Evolutionary conservation across 1,140 invertebrate genomes (phyloP).

Genomic region (Lerema accius): DNA sequence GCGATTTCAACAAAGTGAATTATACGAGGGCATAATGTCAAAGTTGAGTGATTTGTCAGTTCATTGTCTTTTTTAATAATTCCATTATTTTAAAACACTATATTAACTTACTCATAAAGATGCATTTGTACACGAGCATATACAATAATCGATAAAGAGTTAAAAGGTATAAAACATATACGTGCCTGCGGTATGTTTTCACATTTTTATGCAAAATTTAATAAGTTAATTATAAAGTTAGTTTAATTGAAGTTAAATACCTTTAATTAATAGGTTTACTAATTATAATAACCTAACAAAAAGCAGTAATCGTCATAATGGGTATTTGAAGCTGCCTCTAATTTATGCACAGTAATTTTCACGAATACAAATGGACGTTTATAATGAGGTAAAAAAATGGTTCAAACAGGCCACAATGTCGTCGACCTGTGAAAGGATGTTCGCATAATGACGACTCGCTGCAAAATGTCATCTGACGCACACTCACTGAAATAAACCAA

Average conservation of each 20-base stretch:
- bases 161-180: too few species aligned
- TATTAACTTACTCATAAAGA: too few species aligned
- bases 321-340: neutral
- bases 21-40: conserved; percentile 5
- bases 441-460: conserved; percentile 1
- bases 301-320: neutral
- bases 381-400: conserved; percentile 21
- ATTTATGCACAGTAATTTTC: conserved; percentile 7
- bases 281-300: neutral
- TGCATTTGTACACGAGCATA: neutral
- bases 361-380: conserved; percentile 5
- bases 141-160: too few species aligned
- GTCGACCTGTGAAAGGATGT: conserved; percentile 40
- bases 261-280: neutral
- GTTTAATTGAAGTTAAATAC: neutral
- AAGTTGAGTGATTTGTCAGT: conserved; percentile 30
- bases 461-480: conserved; percentile 3
- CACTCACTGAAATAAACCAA: conserved; percentile 6
- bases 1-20: neutral
- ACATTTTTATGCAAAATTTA: too few species aligned
- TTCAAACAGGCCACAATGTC: conserved; percentile 33
- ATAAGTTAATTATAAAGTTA: neutral
- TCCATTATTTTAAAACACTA: neutral
- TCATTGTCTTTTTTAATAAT: conserved; percentile 2
- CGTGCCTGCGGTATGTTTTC: too few species aligned